Evolutionary conservation across 2,888 invertebrate genomes (phyloP).

Genomic region (Drosophila cognata): DNA sequence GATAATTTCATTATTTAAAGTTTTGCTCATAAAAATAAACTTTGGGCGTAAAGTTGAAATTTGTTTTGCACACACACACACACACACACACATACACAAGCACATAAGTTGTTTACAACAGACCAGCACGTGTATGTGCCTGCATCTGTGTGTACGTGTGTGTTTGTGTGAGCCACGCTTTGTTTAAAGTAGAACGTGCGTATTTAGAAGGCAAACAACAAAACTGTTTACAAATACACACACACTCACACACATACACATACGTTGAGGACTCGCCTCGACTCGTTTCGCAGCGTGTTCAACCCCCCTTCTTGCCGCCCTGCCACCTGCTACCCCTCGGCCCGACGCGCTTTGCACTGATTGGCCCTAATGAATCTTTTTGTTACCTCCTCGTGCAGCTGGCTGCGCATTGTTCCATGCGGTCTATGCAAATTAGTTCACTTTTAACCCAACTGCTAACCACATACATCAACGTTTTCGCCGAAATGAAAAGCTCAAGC

Average conservation of each 20-base stretch:
- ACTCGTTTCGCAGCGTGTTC: slow-evolving; percentile 30
- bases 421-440: slow-evolving; percentile 78
- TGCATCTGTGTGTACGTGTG: slow-evolving; percentile 24
- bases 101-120: slow-evolving; percentile 62
- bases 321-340: slow-evolving; percentile 27
- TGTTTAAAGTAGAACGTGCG: slow-evolving; percentile 77
- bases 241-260: neutral
- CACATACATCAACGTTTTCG: slow-evolving; percentile 21
- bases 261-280: slow-evolving; percentile 38
- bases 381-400: slow-evolving; percentile 72
- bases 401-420: slow-evolving; percentile 77
- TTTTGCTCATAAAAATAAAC: slow-evolving; percentile 75
- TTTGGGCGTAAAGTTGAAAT: slow-evolving; percentile 77
- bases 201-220: slow-evolving; percentile 77
- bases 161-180: slow-evolving; percentile 47
- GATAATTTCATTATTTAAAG: slow-evolving; percentile 78
- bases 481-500: slow-evolving; percentile 15
- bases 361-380: slow-evolving; percentile 79
- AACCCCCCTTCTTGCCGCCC: slow-evolving; percentile 10
- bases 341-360: slow-evolving; percentile 72
- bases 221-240: slow-evolving; percentile 66
- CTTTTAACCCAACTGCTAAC: slow-evolving; percentile 68
- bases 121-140: slow-evolving; percentile 19
- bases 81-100: slow-evolving; percentile 3
- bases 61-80: slow-evolving; percentile 69